Conservation (phyloP, 2,888 invertebrate genomes). For the Brachyptera risi region DNA sequence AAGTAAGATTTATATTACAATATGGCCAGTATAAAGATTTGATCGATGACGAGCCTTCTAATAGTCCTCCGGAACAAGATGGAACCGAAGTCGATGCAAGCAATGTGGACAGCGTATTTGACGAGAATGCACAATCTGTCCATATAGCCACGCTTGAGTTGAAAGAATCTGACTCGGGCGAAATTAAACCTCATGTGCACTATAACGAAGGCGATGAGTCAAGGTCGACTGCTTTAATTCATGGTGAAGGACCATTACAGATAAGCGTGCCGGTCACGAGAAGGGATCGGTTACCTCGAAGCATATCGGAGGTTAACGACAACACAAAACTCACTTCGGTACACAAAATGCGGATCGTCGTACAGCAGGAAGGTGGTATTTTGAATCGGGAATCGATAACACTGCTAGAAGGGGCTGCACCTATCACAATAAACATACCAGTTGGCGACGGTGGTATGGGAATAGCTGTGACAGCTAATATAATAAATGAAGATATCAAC, state of each 20-base stretch:
- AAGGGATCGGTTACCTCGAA: background rate
- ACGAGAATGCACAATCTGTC: too few relatives aligned
- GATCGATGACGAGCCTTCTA: too few relatives aligned
- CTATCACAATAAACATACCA: background rate
- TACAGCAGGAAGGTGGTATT: background rate
- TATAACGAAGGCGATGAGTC: background rate
- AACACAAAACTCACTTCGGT: too few relatives aligned
- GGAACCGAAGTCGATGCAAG: too few relatives aligned
- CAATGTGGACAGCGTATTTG: too few relatives aligned
- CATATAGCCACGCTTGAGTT: background rate
- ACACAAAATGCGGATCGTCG: background rate
- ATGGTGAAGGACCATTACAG: background rate
- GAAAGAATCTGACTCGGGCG: background rate
- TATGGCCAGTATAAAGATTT: too few relatives aligned
- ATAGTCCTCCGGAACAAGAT: too few relatives aligned
- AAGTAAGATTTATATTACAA: too few relatives aligned
- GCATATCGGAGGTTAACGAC: too few relatives aligned
- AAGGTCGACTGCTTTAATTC: too few relatives aligned
- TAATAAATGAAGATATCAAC: too few relatives aligned
- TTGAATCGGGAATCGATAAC: background rate
- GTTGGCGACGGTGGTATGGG: background rate
- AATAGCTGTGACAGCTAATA: background rate
- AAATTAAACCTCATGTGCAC: too few relatives aligned
- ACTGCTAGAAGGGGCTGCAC: background rate
- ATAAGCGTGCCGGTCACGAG: background rate